Conservation (phyloP, 2,113 vertebrate species). For the Nyctereutes procyonoides region DNA sequence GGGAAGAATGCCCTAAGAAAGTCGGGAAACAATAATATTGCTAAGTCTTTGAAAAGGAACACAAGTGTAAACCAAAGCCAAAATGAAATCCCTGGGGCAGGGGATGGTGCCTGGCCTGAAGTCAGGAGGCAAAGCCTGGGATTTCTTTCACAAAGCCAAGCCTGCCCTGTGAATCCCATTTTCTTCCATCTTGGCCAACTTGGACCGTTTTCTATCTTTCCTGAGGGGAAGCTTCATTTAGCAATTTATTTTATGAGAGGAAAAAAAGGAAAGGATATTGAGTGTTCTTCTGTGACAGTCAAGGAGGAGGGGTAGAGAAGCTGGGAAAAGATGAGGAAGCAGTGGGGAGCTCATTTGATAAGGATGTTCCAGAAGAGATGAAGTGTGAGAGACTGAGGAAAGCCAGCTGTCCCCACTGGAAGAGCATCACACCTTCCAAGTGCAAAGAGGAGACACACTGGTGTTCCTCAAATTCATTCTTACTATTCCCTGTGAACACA, state of each 20-base stretch:
- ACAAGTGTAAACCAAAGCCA: background rate
- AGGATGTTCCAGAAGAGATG: background rate
- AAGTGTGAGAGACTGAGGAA: background rate
- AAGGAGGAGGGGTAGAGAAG: background rate
- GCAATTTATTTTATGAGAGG: background rate
- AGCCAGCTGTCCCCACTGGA: rapidly evolving
- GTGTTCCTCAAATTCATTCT: background rate
- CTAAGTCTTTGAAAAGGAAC: background rate
- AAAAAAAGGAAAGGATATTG: background rate
- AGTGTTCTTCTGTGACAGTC: background rate
- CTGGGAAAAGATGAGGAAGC: background rate
- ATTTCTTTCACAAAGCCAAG: background rate
- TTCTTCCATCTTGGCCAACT: background rate
- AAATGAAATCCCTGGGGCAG: too few relatives aligned
- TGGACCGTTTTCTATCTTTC: background rate
- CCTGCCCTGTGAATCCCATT: rapidly evolving
- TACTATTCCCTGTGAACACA: background rate
- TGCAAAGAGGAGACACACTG: rapidly evolving
- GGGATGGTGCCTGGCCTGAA: too few relatives aligned
- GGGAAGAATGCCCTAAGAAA: background rate
- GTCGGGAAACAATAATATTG: background rate
- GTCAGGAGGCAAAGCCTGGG: background rate
- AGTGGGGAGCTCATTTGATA: background rate
- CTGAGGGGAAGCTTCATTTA: background rate
- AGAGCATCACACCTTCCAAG: background rate